Evolutionary conservation across 2,113 vertebrate genomes (phyloP).

Genomic region (Astur gentilis): DNA sequence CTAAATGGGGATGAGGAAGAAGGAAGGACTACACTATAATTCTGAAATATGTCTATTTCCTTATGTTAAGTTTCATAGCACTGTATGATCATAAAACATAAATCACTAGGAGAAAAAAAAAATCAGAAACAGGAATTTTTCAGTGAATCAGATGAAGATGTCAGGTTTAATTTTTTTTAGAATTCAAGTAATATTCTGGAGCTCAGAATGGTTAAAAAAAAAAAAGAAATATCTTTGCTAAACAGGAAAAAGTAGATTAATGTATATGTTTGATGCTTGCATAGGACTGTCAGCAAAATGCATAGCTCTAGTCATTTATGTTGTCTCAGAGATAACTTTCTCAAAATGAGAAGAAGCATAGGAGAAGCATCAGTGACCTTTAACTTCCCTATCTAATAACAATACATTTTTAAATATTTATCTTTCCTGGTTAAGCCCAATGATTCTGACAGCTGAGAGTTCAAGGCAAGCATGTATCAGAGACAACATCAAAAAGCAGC

Average conservation of each 20-base stretch:
- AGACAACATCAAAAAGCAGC: not conserved
- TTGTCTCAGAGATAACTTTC: not conserved
- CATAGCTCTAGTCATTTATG: not conserved
- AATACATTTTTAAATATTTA: not conserved
- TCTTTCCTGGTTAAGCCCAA: not conserved
- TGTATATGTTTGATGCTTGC: not conserved
- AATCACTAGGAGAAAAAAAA: not conserved
- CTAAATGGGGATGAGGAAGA: not conserved
- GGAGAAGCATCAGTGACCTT: not conserved
- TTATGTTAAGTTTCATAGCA: not conserved
- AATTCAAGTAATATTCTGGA: not conserved
- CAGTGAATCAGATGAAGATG: not conserved
- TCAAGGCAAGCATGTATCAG: not conserved
- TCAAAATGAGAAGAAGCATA: not conserved
- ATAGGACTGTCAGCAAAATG: not conserved
- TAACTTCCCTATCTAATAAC: not conserved
- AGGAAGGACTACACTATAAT: not conserved
- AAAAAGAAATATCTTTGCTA: not conserved
- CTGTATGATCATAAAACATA: not conserved
- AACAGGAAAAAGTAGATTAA: not conserved
- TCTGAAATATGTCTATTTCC: not conserved
- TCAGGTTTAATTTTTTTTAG: not conserved
- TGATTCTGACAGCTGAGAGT: not conserved
- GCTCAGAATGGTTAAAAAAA: not conserved
- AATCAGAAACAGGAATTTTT: not conserved